These are phyloP conservation scores for Volucella inanis DNA, from an alignment of 2,888 invertebrate species.

Conservation along the genomic window DNA sequence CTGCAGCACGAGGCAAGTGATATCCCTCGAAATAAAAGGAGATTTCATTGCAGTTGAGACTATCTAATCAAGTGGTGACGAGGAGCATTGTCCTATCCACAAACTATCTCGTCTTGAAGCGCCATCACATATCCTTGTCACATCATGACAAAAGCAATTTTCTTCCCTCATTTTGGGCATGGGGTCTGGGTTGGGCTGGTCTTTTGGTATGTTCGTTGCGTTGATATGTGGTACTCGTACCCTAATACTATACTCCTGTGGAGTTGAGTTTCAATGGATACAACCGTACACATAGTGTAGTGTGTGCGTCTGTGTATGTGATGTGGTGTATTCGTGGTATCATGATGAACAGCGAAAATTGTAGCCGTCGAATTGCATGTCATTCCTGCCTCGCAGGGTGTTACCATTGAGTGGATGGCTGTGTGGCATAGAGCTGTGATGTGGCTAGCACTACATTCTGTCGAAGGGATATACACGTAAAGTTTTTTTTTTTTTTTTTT, in stretches of 20 bases:
- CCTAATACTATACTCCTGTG: too few relatives aligned
- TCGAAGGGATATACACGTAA: not conserved
- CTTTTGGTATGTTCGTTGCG: too few relatives aligned
- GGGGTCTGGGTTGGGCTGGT: too few relatives aligned
- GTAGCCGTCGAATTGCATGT: slow-evolving; percentile 70
- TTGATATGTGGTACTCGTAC: too few relatives aligned
- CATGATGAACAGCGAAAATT: slow-evolving; percentile 62
- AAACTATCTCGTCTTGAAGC: not conserved
- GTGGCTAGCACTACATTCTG: slow-evolving; percentile 29
- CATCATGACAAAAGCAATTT: slow-evolving; percentile 70
- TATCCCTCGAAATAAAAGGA: not conserved
- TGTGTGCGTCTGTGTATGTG: slow-evolving; percentile 2
- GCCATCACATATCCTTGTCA: slow-evolving; percentile 62
- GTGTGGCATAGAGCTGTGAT: slow-evolving; percentile 40
- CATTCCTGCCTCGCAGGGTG: slow-evolving; percentile 61
- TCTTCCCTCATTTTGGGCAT: slow-evolving; percentile 49
- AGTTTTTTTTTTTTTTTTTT: slow-evolving; percentile 13
- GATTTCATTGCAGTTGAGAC: slow-evolving; percentile 32
- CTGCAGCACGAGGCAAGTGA: not conserved
- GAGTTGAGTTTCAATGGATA: too few relatives aligned
- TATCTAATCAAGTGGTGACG: slow-evolving; percentile 59
- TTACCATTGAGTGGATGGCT: slow-evolving; percentile 46
- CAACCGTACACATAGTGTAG: not conserved
- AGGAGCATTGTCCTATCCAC: slow-evolving; percentile 13
- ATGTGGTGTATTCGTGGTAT: slow-evolving; percentile 23